Evolutionary conservation across 2,113 vertebrate genomes (phyloP), one percentile per base, ranked within the genome.

Genomic region (Nanorana parkeri): DNA sequence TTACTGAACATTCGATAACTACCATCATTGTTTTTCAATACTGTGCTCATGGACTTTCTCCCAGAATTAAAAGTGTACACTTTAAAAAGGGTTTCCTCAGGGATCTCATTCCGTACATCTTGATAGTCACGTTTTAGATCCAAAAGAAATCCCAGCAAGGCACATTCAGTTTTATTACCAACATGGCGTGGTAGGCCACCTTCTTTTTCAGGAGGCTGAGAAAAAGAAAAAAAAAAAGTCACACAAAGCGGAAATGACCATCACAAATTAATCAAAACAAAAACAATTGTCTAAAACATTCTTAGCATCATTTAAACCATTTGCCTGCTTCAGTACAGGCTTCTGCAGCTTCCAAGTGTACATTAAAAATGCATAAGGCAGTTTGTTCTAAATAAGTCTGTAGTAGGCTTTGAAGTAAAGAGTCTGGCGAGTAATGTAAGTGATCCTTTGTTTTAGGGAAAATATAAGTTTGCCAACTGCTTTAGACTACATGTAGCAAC

Each of bases 131-230:
- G 94, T 90, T 98, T 99, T 89, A 99, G 92, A 91, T 98, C 96
- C 87, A 92, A 87, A 85, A 95, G 90, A 85, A 99, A 94, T 89
- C 97, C 96, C 85, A 99, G 92, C 95, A 99, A 96, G 96, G 98
- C 95, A 98, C 98, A 99, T 96, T 99, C 98, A 87, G 98, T 99
- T 94, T 99, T 99, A 93, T 99, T 99, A 84, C 98, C 98, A 92
- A 99, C 96, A 84, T 99, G 98, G 83, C 97, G 95, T 41, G 96
- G 96, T 85, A 99, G 92, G 85, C 98, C 98, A 81, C 98, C 97
- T 92, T 99, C 98, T 90, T 97, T 99, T 89, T 99, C 98, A 86
- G 97, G 96, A 90, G 98, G 88, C 97, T 99, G 83, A 26, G 89
- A 90, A 83, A 88, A 88, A 11, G 79, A 83, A 85, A 80, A 17